Evolutionary conservation across 2,113 vertebrate species (phyloP), one percentile per base, ranked within the genome.

Genomic region (Podilymbus podiceps): DNA sequence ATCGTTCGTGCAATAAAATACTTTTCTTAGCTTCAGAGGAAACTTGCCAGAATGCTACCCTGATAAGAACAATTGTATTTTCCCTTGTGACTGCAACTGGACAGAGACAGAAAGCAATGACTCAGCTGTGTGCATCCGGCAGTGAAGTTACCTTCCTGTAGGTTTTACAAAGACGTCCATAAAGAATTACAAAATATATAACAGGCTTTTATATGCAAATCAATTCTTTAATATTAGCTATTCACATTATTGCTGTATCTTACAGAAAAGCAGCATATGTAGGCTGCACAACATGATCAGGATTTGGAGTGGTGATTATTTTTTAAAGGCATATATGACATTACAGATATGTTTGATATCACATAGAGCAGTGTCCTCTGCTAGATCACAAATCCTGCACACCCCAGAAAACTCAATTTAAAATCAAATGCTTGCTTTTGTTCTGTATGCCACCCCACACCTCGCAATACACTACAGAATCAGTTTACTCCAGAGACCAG

Each of bases 21-120:
- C 38, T 69, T 50, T 60, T 71, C 38, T 69, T 72, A 33, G 68
- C 31, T 82, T 72, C 38, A 55, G 62, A 89, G 94, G 95, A 95
- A 96, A 62, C 62, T 79, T 64, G 10, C 23, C 42, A 62, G 74
- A 92, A 49, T 22, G 8, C 47, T 56, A 42, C 12, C 19, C 49
- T 64, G 83, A 75, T 91, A 91, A 91, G 77, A 95, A 82, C 60
- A 91, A 92, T 47, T 80, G n/a, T 16, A 33, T 91, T 93, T 91
- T 50, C n/a, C 40, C 30, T 88, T 73, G 14, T 55, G 85, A 44
- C 78, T 69, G 53, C 75, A 69, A 5, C 56, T 69, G 86, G 62
- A 47, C 62, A 76, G 53, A 40, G 40, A 81, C 86, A 96, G 87
- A 96, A 89, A 85, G 77, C 82, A 66, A 42, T 73, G 69, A 95